Base-by-base conservation (phyloP, 2,113 vertebrate species). In the Chaetorhynchus papuensis region DNA sequence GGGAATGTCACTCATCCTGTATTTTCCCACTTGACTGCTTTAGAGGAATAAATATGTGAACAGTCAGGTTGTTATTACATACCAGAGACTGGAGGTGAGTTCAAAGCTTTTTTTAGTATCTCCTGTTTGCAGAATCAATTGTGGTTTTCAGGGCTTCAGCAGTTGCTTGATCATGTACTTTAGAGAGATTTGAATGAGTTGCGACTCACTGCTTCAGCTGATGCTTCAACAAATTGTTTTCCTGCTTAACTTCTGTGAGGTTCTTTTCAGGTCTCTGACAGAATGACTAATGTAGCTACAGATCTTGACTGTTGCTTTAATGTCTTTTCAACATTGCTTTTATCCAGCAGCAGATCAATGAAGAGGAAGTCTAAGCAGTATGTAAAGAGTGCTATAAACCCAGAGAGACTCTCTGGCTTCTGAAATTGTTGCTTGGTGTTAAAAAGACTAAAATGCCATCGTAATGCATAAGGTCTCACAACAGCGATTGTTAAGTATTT, bases 171-270 rank as follows among this genome's bases (percentile, higher is more conserved):
- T 80, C 42, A 6, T 52, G 57, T 68, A 56, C n/a, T 53, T 61
- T 6, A 64, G 61, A 74, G 61, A 57, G 85, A 65, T 83, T 27
- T 72, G 69, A 82, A 70, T 42, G 64, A 79, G 57, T 88, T 72
- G 87, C 0, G 4, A 90, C 77, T 95, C 37, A 20, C 54, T 71
- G 83, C 70, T 92, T 92, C 28, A 60, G 95, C 68, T 92, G 86
- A 65, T 83, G 87, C 59, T 91, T 65, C 77, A 35, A 33, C 69
- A 91, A 87, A 92, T 95, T 84, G 61, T 95, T 93, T 95, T 94
- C 74, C 65, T 93, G 72, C 72, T 76, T 83, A 57, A 83, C 54
- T 96, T 94, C 47, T 74, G 74, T 45, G 71, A 84, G 59, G 50
- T 84, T 79, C 74, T 93, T 86, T 66, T 66, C 78, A 70, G 56